phyloP scores from a whole-genome alignment of 2,888 invertebrate genomes.

The Scaptomyza tumidula region DNA sequence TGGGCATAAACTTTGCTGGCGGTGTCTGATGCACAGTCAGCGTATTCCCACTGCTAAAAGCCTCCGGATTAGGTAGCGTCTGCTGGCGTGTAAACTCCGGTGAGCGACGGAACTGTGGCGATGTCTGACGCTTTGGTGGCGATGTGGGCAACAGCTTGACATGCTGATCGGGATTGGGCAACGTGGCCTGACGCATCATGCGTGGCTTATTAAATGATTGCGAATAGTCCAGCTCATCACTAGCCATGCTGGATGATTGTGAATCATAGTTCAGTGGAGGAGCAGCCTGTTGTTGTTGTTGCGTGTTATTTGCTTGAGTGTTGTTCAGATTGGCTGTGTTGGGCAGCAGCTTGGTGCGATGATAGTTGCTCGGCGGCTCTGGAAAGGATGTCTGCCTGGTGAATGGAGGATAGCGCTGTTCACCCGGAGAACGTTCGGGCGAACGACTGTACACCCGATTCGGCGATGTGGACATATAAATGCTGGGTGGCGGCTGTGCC shows the following conservation, averaged over 20 bases:
- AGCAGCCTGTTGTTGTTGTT: conserved; percentile 23
- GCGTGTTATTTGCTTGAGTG: background rate
- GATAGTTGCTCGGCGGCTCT: conserved; percentile 65
- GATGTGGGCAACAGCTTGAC: conserved; percentile 84
- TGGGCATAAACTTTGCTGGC: conserved; percentile 83
- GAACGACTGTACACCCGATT: conserved; percentile 83
- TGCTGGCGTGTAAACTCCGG: conserved; percentile 84
- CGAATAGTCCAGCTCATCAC: conserved; percentile 73
- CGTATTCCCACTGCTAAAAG: conserved; percentile 80
- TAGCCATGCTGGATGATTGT: conserved; percentile 64
- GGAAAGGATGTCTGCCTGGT: conserved; percentile 84
- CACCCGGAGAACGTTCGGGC: conserved; percentile 83
- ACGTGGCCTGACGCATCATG: conserved; percentile 83
- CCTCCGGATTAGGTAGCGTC: conserved; percentile 83
- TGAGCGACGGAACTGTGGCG: conserved; percentile 83
- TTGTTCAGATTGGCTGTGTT: conserved; percentile 75
- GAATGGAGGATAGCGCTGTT: conserved; percentile 83
- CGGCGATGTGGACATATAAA: conserved; percentile 84
- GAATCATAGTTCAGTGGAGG: conserved; percentile 68
- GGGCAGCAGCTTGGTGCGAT: conserved; percentile 80
- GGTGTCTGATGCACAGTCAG: conserved; percentile 78
- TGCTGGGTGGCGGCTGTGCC: conserved; percentile 63
- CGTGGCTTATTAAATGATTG: conserved; percentile 71
- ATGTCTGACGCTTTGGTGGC: conserved; percentile 83
- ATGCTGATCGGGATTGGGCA: conserved; percentile 84